Evolutionary conservation across 2,797 vertebrate genomes (phyloP).

Genomic region (Leptodactylus fallax): DNA sequence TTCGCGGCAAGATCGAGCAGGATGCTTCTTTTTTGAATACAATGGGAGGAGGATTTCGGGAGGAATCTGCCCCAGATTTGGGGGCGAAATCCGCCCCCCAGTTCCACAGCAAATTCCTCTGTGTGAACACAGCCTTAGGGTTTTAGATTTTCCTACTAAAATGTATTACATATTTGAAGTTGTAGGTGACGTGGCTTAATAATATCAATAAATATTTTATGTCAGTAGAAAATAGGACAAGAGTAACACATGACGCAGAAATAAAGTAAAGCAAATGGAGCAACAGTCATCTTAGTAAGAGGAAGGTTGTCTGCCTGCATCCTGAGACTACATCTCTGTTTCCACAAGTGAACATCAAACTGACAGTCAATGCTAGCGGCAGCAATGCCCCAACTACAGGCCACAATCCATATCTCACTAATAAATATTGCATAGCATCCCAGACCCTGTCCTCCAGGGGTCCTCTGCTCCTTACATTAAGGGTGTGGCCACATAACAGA

Average conservation of each 20-base stretch:
- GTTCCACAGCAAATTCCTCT: too few relatives aligned
- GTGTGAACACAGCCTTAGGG: too few relatives aligned
- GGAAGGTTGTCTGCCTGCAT: neutral
- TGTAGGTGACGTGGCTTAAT: neutral
- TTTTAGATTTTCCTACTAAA: too few relatives aligned
- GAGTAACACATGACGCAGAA: neutral
- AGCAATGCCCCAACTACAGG: constrained; percentile 20
- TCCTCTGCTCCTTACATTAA: constrained; percentile 29
- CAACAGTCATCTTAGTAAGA: neutral
- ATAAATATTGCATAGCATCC: constrained; percentile 57
- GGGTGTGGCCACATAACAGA: constrained; percentile 18
- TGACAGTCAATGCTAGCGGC: constrained; percentile 44
- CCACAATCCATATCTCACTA: constrained; percentile 55
- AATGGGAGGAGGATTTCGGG: too few relatives aligned
- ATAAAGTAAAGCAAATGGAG: constrained; percentile 1
- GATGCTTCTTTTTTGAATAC: too few relatives aligned
- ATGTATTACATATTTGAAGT: neutral
- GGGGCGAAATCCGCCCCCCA: too few relatives aligned
- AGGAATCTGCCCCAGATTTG: too few relatives aligned
- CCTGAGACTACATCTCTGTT: constrained; percentile 26
- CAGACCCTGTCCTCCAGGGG: constrained; percentile 5
- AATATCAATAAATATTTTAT: neutral
- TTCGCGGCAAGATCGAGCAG: too few relatives aligned
- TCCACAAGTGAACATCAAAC: constrained; percentile 49
- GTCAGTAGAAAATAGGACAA: neutral